Base-by-base conservation (phyloP, 2,797 vertebrate genomes). In the Liasis olivaceus region DNA sequence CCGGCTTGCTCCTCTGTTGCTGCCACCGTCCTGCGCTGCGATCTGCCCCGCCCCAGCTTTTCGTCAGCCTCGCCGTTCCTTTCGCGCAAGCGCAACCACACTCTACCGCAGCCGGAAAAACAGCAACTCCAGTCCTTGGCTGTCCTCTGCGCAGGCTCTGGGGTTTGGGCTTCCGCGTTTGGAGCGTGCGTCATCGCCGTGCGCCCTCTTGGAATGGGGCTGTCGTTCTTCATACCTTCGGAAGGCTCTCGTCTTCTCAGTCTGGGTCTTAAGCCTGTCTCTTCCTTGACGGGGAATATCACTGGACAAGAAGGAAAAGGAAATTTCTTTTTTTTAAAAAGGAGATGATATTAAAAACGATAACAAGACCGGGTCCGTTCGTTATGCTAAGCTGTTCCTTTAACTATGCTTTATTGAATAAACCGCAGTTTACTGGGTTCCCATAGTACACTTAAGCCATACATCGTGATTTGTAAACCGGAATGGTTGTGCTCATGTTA, bases 131-230 rank as follows among this genome's bases (percentile, higher is more conserved):
- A 58, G 20, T 90, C 56, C 94, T 54, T 64, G 12, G 11, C 94
- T 91, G 92, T 0, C 36, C 28, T 64, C 17, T 51, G 24, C 90
- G 94, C 93, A 58, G 11, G 94, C 92, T 92, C 90, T 58, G 7
- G 8, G 3, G 26, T 4, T 20, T 24, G 11, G 26, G 7, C 20
- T 89, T 85, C 28, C 81, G 88, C 26, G 24, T 36, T 15, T 31
- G 31, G 51, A 12, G n/a, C 2, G 2, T 2, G 11, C 26, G 89
- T 77, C 92, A 86, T 90, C 56, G 0, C 12, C 4, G 1, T 24
- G 87, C 88, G 86, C 86, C 86, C 1, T 5, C 14, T 86, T 0
- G 3, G 26, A 60, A 1, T 11, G 13, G 14, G 69, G 24, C 2
- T n/a, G 63, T 22, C 3, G 11, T 64, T n/a, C 28, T 59, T 64